Evolutionary conservation across 2,888 invertebrate genomes (phyloP).

Genomic region (Bombyx huttoni): DNA sequence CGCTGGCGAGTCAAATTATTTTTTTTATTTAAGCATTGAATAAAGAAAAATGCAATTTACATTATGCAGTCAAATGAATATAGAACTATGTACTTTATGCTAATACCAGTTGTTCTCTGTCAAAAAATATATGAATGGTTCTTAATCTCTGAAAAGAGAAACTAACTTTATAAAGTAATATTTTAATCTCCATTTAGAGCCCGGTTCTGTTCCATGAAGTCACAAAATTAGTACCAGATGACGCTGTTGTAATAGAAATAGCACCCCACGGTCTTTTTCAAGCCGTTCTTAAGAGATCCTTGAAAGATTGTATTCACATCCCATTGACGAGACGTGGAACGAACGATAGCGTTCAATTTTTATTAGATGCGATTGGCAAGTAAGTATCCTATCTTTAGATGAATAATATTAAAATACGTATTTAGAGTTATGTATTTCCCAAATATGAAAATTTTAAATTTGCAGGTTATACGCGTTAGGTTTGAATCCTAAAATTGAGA

Average conservation of each 20-base stretch:
- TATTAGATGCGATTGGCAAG: conserved; percentile 74
- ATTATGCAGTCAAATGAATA: too few relatives aligned
- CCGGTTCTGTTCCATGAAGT: conserved; percentile 85
- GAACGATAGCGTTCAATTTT: conserved; percentile 65
- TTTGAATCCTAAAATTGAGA: conserved; percentile 75
- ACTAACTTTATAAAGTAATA: too few relatives aligned
- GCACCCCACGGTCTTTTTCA: conserved; percentile 90
- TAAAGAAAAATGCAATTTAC: too few relatives aligned
- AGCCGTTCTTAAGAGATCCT: conserved; percentile 83
- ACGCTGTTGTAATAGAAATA: conserved; percentile 87
- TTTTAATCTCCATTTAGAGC: conserved; percentile 22
- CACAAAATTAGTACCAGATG: conserved; percentile 77
- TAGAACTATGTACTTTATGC: too few relatives aligned
- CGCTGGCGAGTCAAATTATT: conserved; percentile 63
- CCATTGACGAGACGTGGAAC: conserved; percentile 75
- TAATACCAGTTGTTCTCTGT: too few relatives aligned
- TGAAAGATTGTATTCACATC: conserved; percentile 77
- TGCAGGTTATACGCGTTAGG: conserved; percentile 80
- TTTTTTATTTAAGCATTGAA: too few relatives aligned
- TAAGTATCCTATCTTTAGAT: conserved; percentile 23
- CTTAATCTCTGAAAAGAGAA: too few relatives aligned
- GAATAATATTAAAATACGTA: too few relatives aligned
- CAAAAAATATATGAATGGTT: too few relatives aligned
- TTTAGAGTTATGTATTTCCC: too few relatives aligned
- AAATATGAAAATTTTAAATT: conserved; percentile 1